Base-by-base conservation (phyloP, 2,113 vertebrate genomes). In the Campylorhamphus procurvoides region DNA sequence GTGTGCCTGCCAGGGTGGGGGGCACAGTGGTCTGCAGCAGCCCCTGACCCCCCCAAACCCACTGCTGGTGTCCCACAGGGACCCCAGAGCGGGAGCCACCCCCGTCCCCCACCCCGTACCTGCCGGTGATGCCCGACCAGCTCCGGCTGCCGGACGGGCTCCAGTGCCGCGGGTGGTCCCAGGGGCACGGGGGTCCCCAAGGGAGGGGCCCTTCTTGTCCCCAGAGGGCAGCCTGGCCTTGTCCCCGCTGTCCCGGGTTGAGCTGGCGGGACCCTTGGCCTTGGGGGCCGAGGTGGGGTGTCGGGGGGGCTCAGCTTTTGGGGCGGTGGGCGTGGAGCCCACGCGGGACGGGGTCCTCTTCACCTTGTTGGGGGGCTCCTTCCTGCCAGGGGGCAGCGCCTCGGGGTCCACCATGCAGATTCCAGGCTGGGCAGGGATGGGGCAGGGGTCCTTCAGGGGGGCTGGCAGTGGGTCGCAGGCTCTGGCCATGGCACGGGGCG, bases 391-490 rank as follows among this genome's bases (percentile, higher is more conserved):
- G 49, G 96, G 89, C 14, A 99, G 95, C 8, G 96, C 80, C 58
- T 99, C 99, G 0, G 99, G 94, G 93, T 99, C 99, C 12, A 98
- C 98, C 99, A 99, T 99, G 97, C 99, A 99, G 92, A 99, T 98
- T 5, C 98, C 98, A 0, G 98, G 98, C 7, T 98, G 98, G 11
- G 98, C 98, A 0, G 99, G 98, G 64, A 99, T 87, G 0, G 99
- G 99, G 4, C 97, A 98, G 8, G 98, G 97, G 33, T 99, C 99
- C 76, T 98, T 99, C 59, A 99, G 95, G 1, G 98, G 97, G 27
- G 98, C 98, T 0, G 99, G 98, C 9, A 98, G 97, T 0, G 98
- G 99, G 96, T 99, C 99, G 0, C 84, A 95, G n/a, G 98, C 97
- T 44, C 87, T 68, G 22, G 90, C 91, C 3, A 67, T 31, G 8